Evolutionary conservation across 64 coral and sea anemone species (phyloP), one percentile per base, ranked within the genome.

Genomic region (Montipora sp.): DNA sequence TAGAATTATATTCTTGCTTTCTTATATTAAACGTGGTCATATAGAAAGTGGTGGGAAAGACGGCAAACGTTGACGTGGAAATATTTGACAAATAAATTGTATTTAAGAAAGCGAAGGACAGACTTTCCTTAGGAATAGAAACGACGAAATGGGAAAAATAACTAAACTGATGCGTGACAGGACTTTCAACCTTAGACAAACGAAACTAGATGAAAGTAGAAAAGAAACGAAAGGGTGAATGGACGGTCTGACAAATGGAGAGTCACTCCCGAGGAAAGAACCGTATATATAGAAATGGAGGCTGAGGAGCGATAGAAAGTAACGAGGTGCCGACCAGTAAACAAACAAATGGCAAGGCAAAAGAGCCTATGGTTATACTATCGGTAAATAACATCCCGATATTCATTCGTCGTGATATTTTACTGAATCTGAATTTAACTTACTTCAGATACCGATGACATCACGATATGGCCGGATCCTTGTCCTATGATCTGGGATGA

Each of bases 391-490:
- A 77, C 27, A 77, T 49, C 24, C 7, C 47, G 24, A 36, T 57
- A 57, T 48, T 48, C 10, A 79, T 3, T 47, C 77, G 22, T 48
- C 24, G 77, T 48, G 44, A 48, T 2, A 53, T 47, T 53, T 47
- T 48, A 79, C 3, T 8, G 10, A 48, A 53, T 53, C 2, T 79
- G 16, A 47, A 47, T 83, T 46, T 8, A 46, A 27, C 20, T 47
- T 55, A 0, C 7, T 43, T 27, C 5, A 73, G 48, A 8, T 75
- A 46, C 22, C 48, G 73, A 92, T 51, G 80, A 77, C 24, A 47
- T 76, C 90, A 83, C 53, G 51, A 72, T 86, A 0, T 75, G 68
- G 68, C 81, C 72, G 51, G 49, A 73, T 67, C 80, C 80, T 48
- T 78, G 8, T 27, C 51, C 79, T 81, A 27, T 81, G 3, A 61